Conservation (phyloP, 2,797 vertebrate genomes). For the Rhinogobio ventralis region DNA sequence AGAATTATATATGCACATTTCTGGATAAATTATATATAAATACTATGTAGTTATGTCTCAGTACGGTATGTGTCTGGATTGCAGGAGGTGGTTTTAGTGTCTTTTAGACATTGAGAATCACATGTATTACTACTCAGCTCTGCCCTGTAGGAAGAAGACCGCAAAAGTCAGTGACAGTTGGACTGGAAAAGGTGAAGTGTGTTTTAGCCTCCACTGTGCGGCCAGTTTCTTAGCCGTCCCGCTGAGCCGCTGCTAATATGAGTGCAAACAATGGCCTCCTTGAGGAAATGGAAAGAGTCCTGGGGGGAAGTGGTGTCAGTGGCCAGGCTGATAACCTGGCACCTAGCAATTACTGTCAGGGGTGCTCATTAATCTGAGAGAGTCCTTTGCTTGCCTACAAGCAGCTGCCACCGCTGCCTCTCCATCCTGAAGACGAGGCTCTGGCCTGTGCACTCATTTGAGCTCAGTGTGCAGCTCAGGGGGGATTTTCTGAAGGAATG, state of each 20-base stretch:
- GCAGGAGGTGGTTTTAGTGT: neutral
- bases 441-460: slow-evolving; percentile 44
- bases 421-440: slow-evolving; percentile 26
- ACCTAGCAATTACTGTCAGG: slow-evolving; percentile 63
- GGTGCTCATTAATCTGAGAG: slow-evolving; percentile 62
- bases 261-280: slow-evolving; percentile 58
- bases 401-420: slow-evolving; percentile 39
- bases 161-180: neutral
- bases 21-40: neutral
- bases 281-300: slow-evolving; percentile 55
- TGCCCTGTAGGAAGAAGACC: neutral
- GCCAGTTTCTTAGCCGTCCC: neutral
- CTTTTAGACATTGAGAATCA: neutral
- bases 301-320: slow-evolving; percentile 59
- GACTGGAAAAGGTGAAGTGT: neutral
- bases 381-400: slow-evolving; percentile 49
- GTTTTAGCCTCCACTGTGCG: slow-evolving; percentile 25
- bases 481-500: slow-evolving; percentile 16
- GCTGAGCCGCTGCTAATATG: slow-evolving; percentile 44
- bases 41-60: neutral
- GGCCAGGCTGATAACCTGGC: slow-evolving; percentile 63
- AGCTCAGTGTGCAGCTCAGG: neutral
- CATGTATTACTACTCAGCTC: neutral
- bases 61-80: neutral
- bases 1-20: too few relatives aligned